Base-by-base conservation (phyloP, 2,888 invertebrate species). In the Rhimphoctona megacephalus region DNA sequence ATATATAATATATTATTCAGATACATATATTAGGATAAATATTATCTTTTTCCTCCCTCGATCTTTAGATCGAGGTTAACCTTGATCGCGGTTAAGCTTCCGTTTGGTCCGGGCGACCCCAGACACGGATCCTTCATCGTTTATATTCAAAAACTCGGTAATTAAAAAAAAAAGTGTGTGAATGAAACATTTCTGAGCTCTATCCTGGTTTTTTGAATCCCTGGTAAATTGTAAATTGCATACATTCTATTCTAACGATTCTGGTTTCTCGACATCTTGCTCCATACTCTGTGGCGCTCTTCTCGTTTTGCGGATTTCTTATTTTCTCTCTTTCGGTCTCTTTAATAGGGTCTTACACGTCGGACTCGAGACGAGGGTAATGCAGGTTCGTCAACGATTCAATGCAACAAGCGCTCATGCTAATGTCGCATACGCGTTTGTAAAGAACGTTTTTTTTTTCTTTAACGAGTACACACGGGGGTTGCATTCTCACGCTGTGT, bases 381-480 rank as follows among this genome's bases (percentile, higher is more conserved):
- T 39, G n/a, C 69, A 46, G 46, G 43, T 73, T 66, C 61, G 67
- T 36, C 22, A 72, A 72, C 52, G 49, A 83, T 86, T 83, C 69
- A 83, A 81, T 86, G 83, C 80, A 70, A 76, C 69, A 81, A 83
- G 72, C 57, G 76, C 77, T 86, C 83, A 81, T 86, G 80, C 86
- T 77, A 83, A 83, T 83, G 81, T 54, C 25, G 52, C 49, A 43
- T 76, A 78, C 78, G 64, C 46, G 77, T 77, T 86, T 77, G 73
- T 49, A 66, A 22, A 72, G 70, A 30, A 43, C 3, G 36, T 61
- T 57, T 49, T 74, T 64, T 70, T 14, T 72, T 72, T 64, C 49
- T 17, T 49, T 54, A 49, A 54, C 39, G 57, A 76, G 52, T 33
- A 49, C 49, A 67, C 69, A 30, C 69, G 81, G 54, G 78, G 25